Percentiles rank a stretch among this genome's conserved stretches.
Conservation (phyloP, 1,140 invertebrate species). For the Drosophila pruinosa region DNA sequence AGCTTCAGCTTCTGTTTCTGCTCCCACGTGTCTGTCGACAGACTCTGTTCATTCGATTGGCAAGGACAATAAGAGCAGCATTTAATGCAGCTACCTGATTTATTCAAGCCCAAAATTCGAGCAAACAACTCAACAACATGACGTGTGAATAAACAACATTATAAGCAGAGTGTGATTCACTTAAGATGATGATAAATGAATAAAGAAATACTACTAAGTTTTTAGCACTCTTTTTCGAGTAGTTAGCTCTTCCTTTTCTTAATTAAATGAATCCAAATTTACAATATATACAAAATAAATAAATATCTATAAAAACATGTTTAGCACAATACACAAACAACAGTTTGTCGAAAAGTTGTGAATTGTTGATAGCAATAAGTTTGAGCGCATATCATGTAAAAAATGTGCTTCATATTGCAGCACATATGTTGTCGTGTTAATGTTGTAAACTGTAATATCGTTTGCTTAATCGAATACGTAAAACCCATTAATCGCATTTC, state of each 20-base stretch:
- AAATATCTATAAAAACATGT: too few species aligned
- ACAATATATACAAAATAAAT: too few species aligned
- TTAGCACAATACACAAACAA: too few species aligned
- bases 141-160: neutral
- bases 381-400: neutral
- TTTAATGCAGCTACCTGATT: conserved; percentile 55
- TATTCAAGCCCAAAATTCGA: conserved; percentile 29
- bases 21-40: neutral
- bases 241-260: too few species aligned
- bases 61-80: conserved; percentile 37
- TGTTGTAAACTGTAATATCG: conserved; percentile 14
- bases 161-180: too few species aligned
- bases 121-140: neutral
- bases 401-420: conserved; percentile 6
- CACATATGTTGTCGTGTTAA: conserved; percentile 9
- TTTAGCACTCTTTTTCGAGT: too few species aligned
- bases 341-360: too few species aligned
- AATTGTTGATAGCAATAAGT: too few species aligned
- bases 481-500: conserved; percentile 42
- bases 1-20: neutral
- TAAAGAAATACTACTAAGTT: too few species aligned
- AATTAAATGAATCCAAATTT: too few species aligned
- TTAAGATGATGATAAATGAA: too few species aligned
- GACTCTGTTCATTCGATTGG: conserved; percentile 39
- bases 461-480: conserved; percentile 12